phyloP scores from a whole-genome alignment of 2,797 vertebrate species.

The Malacoctenus gilli region DNA sequence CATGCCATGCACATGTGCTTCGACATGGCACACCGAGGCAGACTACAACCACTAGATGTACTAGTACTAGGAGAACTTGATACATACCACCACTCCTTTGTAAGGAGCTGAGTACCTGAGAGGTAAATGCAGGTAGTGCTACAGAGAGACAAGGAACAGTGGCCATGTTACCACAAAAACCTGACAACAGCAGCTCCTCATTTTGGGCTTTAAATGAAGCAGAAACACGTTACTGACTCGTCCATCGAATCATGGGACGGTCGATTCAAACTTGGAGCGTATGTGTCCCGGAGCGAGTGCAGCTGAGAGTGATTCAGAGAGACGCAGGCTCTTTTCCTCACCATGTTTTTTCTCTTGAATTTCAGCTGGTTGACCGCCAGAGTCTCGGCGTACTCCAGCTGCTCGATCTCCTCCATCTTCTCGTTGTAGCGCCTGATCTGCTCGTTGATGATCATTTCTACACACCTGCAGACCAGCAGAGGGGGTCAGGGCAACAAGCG shows the following conservation, averaged over 20 bases:
- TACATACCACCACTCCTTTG: conserved; percentile 97
- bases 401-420: conserved; percentile 95
- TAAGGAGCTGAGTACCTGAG: conserved; percentile 96
- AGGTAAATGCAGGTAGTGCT: conserved; percentile 93
- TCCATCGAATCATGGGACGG: too few relatives aligned
- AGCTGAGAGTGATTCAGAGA: neutral
- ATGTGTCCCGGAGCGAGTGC: too few relatives aligned
- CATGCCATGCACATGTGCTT: conserved; percentile 73
- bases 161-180: conserved; percentile 69
- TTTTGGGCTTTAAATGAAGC: conserved; percentile 5
- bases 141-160: conserved; percentile 79
- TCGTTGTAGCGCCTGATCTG: conserved; percentile 94
- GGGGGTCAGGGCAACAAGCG: too few relatives aligned
- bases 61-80: conserved; percentile 59
- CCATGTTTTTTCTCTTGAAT: conserved; percentile 88
- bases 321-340: too few relatives aligned
- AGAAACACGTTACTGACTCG: too few relatives aligned
- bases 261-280: too few relatives aligned
- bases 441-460: conserved; percentile 96
- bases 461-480: conserved; percentile 81
- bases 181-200: conserved; percentile 32
- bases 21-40: conserved; percentile 45
- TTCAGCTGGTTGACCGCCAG: conserved; percentile 92
- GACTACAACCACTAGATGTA: conserved; percentile 57
- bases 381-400: conserved; percentile 92